Conservation (phyloP, 2,113 vertebrate species). For the Mormyrus lacerda region DNA sequence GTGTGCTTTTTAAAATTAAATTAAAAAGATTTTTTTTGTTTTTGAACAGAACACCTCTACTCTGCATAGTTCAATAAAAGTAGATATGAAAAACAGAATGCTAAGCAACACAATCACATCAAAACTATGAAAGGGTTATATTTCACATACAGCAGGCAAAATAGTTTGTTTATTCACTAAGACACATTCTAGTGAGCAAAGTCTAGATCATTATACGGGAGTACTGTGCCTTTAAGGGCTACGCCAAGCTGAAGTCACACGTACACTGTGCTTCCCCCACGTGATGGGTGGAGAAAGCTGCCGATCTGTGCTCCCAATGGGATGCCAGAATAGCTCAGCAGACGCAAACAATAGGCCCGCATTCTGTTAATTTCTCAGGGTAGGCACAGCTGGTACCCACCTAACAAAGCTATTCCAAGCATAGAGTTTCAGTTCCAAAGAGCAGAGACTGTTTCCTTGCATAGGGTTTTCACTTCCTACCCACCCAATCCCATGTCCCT, state of each 20-base stretch:
- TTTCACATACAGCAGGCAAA: not conserved
- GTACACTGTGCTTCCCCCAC: constrained; percentile 32
- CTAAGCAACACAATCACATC: not conserved
- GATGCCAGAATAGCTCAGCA: not conserved
- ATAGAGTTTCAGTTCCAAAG: not conserved
- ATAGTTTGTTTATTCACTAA: not conserved
- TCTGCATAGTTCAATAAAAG: not conserved
- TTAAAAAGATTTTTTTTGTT: not conserved
- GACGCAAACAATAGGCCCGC: constrained; percentile 1
- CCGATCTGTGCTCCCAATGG: not conserved
- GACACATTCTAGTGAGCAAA: not conserved
- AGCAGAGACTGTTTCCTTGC: not conserved
- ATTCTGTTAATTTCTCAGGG: not conserved
- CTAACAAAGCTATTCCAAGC: not conserved
- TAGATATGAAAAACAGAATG: not conserved
- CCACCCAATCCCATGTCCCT: not conserved
- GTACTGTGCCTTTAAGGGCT: constrained; percentile 46
- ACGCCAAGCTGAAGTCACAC: constrained; percentile 29
- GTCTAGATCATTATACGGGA: not conserved
- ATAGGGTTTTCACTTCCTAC: not conserved
- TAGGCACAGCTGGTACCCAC: not conserved
- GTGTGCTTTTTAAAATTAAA: not conserved
- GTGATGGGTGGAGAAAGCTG: constrained; percentile 33
- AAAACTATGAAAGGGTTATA: not conserved
- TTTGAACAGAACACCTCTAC: not conserved